Conservation (phyloP, 64 coral and sea anemone species). For the Hydrozoanthus tunicans region DNA sequence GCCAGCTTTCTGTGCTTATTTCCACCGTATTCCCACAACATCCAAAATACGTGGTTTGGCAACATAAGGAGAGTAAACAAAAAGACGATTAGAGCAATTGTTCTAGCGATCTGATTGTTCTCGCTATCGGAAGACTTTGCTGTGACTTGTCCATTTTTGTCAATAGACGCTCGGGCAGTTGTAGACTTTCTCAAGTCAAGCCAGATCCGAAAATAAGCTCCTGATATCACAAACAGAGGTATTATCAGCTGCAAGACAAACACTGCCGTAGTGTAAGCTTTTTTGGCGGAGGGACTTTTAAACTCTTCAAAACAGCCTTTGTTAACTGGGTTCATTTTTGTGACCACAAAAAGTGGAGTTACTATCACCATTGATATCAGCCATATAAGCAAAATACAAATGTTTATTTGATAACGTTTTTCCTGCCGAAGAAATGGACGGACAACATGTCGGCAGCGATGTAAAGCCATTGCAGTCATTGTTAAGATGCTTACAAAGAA, state of each 20-base stretch:
- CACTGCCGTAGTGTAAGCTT: neutral
- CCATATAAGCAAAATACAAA: slow-evolving; percentile 44
- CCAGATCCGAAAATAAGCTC: slow-evolving; percentile 41
- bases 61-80: slow-evolving; percentile 14
- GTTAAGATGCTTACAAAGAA: slow-evolving; percentile 46
- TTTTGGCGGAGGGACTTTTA: too few species aligned
- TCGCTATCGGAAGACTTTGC: slow-evolving; percentile 2
- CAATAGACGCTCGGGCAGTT: neutral
- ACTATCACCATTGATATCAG: neutral
- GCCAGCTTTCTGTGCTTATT: neutral
- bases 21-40: neutral
- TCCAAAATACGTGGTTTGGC: slow-evolving; percentile 11
- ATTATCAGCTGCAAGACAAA: slow-evolving; percentile 11
- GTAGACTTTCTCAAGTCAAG: slow-evolving; percentile 17
- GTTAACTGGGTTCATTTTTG: neutral
- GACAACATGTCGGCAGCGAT: slow-evolving; percentile 36
- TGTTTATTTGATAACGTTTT: neutral
- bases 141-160: slow-evolving; percentile 15
- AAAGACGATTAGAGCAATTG: slow-evolving; percentile 25
- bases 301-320: neutral
- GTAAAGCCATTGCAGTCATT: slow-evolving; percentile 51
- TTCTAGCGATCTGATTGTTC: slow-evolving; percentile 43
- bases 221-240: slow-evolving; percentile 38
- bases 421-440: slow-evolving; percentile 36
- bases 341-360: slow-evolving; percentile 2